Base-by-base conservation (phyloP, 2,113 vertebrate species). In the Podarcis muralis region DNA sequence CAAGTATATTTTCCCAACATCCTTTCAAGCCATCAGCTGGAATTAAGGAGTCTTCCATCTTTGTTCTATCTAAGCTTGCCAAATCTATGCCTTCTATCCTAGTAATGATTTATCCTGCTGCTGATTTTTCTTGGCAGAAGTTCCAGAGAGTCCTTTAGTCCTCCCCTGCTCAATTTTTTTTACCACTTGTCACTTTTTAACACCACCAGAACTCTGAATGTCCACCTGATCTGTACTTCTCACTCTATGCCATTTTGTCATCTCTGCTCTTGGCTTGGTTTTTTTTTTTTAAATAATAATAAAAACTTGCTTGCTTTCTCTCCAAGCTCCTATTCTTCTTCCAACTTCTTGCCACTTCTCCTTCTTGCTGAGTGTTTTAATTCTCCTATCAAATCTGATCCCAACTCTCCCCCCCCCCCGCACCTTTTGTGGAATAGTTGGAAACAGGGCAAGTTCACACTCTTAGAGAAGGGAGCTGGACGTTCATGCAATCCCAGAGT, bases 401-500 rank as follows among this genome's bases (percentile, higher is more conserved):
- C 18, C 59, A 15, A 62, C 59, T 18, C 57, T 74, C 0, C 74
- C 27, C 0, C 11, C 11, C 9, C 48, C 48, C 48, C 48, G 2
- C 11, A 53, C 48, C 48, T 30, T 18, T 1, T 72, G 25, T 23
- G 4, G 12, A n/a, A 25, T 3, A 37, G 1, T 43, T 93, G 76
- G 59, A 32, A 68, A 76, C 75, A 91, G 40, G 59, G 59, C 59
- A 1, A 1, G 87, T 53, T 2, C 59, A 66, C 22, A 85, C 4
- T 12, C 43, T 59, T 85, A 86, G 13, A 72, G 37, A 62, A 57
- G 32, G 0, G 3, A 90, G 66, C 66, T 88, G 81, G 1, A 74
- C 85, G 4, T 22, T 74, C 30, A 32, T 30, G 27, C 79, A 0
- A 0, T 2, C 79, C 86, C 81, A 84, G 76, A 1, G 62, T 89